Evolutionary conservation across 2,888 invertebrate species (phyloP), one percentile per base, ranked within the genome.

Genomic region (Xestia xanthographa): DNA sequence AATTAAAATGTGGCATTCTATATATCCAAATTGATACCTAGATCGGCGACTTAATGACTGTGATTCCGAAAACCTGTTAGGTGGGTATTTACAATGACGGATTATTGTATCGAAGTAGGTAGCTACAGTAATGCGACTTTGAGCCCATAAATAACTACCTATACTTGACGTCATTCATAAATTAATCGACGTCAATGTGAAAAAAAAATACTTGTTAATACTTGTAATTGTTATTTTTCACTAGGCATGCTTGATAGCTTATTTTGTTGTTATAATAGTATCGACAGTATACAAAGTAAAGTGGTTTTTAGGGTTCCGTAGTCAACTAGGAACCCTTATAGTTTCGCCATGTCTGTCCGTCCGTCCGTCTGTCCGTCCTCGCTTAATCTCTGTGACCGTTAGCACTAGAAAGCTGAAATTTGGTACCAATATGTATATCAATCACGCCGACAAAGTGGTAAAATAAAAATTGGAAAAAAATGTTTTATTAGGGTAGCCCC

Each of bases 51-150:
- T 12, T 53, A 70, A 67, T 73, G 43, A 70, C 22, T 17, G 41
- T 69, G 12, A 72, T 76, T 83, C 20, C 29, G 11, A 82, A 58
- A 68, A 66, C 67, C 38, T 20, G 53, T 43, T 34, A 20, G 22
- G 20, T 62, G 22, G 3, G 34, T 63, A 8, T 60, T 58, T n/a
- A 34, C 14, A 29, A n/a, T 41, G n/a, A 41, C 20, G 45, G n/a
- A 12, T 77, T 56, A 60, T 34, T 60, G 60, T 60, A 60, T 34
- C 20, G 0, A 60, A 34, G 20, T 20, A 34, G 9, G 11, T 60
- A 45, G 2, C n/a, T 45, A 77, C 17, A 50, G 6, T 22, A 50
- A n/a, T 20, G 22, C 1, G 34, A 22, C n/a, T 48, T 45, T 53
- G 6, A 70, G 53, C 38, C 38, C 45, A 22, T 26, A 50, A 26